Evolutionary conservation across 2,888 invertebrate species (phyloP).

Genomic region (Apomyelois bistriatella): DNA sequence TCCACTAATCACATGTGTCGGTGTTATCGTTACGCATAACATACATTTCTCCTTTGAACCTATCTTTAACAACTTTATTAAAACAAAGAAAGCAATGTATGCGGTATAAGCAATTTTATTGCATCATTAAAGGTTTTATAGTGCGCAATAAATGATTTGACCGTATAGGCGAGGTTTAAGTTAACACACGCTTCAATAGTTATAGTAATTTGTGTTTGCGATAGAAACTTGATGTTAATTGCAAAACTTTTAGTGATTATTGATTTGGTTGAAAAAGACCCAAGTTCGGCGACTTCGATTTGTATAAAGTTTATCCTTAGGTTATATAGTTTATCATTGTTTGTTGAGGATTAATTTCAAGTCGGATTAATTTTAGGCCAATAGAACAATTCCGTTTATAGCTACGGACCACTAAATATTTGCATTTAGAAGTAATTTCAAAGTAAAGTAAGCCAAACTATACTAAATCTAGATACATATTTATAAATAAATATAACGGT

Average conservation of each 20-base stretch:
- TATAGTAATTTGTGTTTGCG: slow-evolving; percentile 34
- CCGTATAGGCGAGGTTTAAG: slow-evolving; percentile 32
- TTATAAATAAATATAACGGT: too few species aligned
- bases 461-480: too few species aligned
- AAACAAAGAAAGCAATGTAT: slow-evolving; percentile 24
- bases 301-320: too few species aligned
- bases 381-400: too few species aligned
- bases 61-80: neutral
- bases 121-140: slow-evolving; percentile 15
- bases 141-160: slow-evolving; percentile 33
- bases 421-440: too few species aligned
- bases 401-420: too few species aligned
- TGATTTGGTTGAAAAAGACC: slow-evolving; percentile 11
- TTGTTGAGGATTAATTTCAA: neutral
- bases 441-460: too few species aligned
- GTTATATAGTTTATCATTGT: neutral
- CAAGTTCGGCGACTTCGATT: neutral
- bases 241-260: slow-evolving; percentile 12
- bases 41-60: slow-evolving; percentile 22
- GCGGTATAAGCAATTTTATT: neutral
- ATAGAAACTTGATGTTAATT: slow-evolving; percentile 31
- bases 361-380: too few species aligned
- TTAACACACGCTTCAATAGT: slow-evolving; percentile 33
- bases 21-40: slow-evolving; percentile 4
- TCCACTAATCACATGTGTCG: slow-evolving; percentile 13